Conservation (phyloP, 2,888 invertebrate species). For the Flexamia atlantica region DNA sequence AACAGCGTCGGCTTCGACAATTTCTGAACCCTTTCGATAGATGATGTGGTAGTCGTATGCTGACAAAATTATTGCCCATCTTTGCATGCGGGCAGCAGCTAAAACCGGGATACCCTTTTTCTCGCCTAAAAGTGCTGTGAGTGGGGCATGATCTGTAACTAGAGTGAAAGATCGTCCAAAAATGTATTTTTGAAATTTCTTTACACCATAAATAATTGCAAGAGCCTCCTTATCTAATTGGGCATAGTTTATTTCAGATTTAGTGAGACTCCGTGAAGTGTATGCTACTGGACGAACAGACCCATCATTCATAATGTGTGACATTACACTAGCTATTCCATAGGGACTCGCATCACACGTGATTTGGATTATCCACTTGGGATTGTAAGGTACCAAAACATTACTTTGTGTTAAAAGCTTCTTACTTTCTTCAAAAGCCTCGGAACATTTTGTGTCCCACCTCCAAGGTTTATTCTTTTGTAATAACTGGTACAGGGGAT, state of each 20-base stretch:
- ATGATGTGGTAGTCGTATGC: slow-evolving; percentile 51
- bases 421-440: slow-evolving; percentile 8
- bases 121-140: slow-evolving; percentile 72
- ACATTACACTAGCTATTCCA: background rate
- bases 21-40: slow-evolving; percentile 42
- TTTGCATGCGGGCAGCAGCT: slow-evolving; percentile 50
- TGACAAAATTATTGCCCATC: slow-evolving; percentile 57
- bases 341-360: slow-evolving; percentile 12
- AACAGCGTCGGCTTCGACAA: slow-evolving; percentile 43
- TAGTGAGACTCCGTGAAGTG: slow-evolving; percentile 69
- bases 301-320: background rate
- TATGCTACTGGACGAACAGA: slow-evolving; percentile 2
- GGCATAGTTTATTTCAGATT: slow-evolving; percentile 72
- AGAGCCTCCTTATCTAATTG: slow-evolving; percentile 72
- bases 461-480: background rate
- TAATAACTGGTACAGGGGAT: slow-evolving; percentile 29
- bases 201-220: slow-evolving; percentile 73
- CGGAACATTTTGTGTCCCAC: background rate
- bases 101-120: slow-evolving; percentile 43
- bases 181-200: slow-evolving; percentile 73
- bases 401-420: background rate
- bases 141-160: slow-evolving; percentile 72
- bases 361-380: background rate
- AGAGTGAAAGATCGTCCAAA: slow-evolving; percentile 74
- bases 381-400: slow-evolving; percentile 14